phyloP scores from a whole-genome alignment of 2,797 vertebrate species.

The Lates japonicus region DNA sequence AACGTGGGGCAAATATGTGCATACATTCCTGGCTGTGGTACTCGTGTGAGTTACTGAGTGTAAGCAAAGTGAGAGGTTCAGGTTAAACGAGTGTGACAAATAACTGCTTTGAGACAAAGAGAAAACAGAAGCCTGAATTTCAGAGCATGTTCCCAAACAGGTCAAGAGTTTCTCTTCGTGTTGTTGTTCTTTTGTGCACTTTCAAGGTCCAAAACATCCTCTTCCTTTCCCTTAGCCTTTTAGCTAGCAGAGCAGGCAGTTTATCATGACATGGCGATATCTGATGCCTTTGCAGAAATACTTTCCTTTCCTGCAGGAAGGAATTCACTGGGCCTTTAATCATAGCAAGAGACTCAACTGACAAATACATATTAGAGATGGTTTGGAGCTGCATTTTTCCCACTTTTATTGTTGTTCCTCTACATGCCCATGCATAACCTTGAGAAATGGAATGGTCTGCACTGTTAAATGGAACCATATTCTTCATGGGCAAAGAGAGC shows the following conservation, averaged over 20 bases:
- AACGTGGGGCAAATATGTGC: slow-evolving; percentile 25
- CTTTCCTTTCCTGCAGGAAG: slow-evolving; percentile 82
- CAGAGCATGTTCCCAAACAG: slow-evolving; percentile 53
- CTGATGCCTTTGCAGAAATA: slow-evolving; percentile 88
- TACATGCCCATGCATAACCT: slow-evolving; percentile 82
- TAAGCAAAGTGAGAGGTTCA: slow-evolving; percentile 30
- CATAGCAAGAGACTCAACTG: slow-evolving; percentile 81
- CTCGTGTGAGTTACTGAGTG: slow-evolving; percentile 25
- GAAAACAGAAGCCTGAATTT: slow-evolving; percentile 46
- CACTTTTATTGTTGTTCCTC: slow-evolving; percentile 82
- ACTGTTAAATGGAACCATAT: slow-evolving; percentile 83
- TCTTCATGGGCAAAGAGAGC: slow-evolving; percentile 80
- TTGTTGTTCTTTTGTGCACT: slow-evolving; percentile 76
- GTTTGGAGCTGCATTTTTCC: slow-evolving; percentile 75
- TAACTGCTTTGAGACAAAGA: slow-evolving; percentile 37
- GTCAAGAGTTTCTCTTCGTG: slow-evolving; percentile 70
- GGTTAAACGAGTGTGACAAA: slow-evolving; percentile 45
- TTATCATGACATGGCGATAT: slow-evolving; percentile 85
- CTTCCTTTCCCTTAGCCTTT: slow-evolving; percentile 75
- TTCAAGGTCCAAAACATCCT: slow-evolving; percentile 84
- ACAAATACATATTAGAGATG: slow-evolving; percentile 85
- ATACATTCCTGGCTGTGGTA: slow-evolving; percentile 4
- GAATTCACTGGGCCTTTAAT: slow-evolving; percentile 84
- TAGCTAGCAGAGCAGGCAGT: slow-evolving; percentile 75
- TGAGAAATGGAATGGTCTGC: slow-evolving; percentile 78